Percentiles rank a stretch among this genome's conserved stretches.
Conservation (phyloP, 2,888 invertebrate genomes). For the Eupsilia transversa region DNA sequence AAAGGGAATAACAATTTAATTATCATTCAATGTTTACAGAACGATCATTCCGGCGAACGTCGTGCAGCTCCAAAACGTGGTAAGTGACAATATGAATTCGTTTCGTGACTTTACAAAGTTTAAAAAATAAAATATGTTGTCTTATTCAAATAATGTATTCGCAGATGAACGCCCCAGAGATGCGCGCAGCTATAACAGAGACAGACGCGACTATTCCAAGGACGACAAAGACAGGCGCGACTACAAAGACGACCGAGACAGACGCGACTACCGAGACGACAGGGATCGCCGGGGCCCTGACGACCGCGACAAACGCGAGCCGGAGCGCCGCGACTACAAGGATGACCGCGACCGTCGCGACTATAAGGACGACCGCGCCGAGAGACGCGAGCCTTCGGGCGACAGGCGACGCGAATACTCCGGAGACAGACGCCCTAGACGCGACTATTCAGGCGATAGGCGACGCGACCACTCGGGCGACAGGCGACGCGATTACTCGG, state of each 20-base stretch:
- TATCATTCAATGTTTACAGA: conserved; percentile 73
- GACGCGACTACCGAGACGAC: conserved; percentile 69
- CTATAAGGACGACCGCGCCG: conserved; percentile 57
- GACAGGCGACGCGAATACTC: conserved; percentile 60
- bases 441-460: conserved; percentile 62
- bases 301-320: conserved; percentile 60
- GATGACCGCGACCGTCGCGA: conserved; percentile 70
- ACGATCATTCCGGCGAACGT: conserved; percentile 86
- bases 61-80: conserved; percentile 84
- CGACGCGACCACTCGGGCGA: conserved; percentile 59
- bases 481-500: conserved; percentile 57
- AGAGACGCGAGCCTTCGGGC: conserved; percentile 60
- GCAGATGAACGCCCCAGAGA: conserved; percentile 84
- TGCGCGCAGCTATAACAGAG: conserved; percentile 84
- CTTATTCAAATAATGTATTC: conserved; percentile 29
- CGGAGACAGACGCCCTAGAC: conserved; percentile 59
- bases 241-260: conserved; percentile 62
- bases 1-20: background rate
- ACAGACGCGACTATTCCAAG: conserved; percentile 82
- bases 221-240: conserved; percentile 76
- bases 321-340: conserved; percentile 60
- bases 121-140: background rate
- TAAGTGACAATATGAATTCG: conserved; percentile 67
- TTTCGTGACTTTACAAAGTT: background rate
- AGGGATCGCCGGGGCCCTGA: conserved; percentile 69